Percentiles rank a stretch among this genome's conserved stretches.
phyloP scores from a whole-genome alignment of 2,113 vertebrate genomes.

The Peromyscus leucopus region DNA sequence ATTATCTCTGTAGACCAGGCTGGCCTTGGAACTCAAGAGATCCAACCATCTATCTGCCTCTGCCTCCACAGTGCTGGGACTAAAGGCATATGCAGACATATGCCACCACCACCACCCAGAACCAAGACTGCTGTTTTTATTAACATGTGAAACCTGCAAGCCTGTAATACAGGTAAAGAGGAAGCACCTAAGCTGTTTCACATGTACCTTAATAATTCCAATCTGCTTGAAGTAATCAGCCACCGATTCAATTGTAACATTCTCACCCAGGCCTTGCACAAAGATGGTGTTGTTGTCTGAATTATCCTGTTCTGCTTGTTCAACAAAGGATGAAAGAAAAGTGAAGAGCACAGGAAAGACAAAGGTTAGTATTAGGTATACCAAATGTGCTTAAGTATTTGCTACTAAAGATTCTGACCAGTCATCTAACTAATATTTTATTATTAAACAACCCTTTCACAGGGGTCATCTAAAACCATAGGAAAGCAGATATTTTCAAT shows the following conservation, averaged over 20 bases:
- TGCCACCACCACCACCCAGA: not conserved
- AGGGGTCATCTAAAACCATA: not conserved
- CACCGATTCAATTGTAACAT: slow-evolving; percentile 93
- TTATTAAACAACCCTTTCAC: not conserved
- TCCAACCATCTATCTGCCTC: not conserved
- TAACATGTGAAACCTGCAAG: not conserved
- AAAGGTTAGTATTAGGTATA: not conserved
- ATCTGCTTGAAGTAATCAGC: slow-evolving; percentile 97
- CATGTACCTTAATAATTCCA: slow-evolving; percentile 93
- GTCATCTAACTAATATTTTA: not conserved
- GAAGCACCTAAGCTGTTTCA: not conserved
- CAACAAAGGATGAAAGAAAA: not conserved
- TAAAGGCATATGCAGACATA: no score
- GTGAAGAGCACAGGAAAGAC: not conserved
- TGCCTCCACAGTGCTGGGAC: no score
- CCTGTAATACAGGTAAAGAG: not conserved
- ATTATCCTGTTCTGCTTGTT: slow-evolving; percentile 93
- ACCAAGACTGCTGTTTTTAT: not conserved
- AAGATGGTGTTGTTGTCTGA: slow-evolving; percentile 98
- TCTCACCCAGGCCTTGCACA: slow-evolving; percentile 94
- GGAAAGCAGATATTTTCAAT: not conserved
- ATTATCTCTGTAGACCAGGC: not conserved
- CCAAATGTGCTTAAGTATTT: not conserved
- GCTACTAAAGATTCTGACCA: not conserved
- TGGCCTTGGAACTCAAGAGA: not conserved